Evolutionary conservation across 2,888 invertebrate species (phyloP).

Genomic region (Erynnis tages): DNA sequence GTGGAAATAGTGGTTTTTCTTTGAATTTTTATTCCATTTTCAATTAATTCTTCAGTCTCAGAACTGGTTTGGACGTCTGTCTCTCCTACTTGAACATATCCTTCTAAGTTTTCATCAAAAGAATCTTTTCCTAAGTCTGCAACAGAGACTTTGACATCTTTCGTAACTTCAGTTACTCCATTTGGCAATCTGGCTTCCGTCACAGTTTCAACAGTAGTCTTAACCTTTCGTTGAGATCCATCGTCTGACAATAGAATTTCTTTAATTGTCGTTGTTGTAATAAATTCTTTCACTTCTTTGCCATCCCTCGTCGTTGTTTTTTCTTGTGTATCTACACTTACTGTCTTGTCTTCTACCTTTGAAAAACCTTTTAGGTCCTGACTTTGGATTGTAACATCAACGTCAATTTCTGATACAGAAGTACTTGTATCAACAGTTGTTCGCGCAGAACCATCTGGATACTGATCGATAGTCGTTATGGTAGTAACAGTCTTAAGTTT

Average conservation of each 20-base stretch:
- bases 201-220: slow-evolving; percentile 58
- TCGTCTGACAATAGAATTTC: slow-evolving; percentile 51
- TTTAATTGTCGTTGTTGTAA: slow-evolving; percentile 66
- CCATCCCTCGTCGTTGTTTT: slow-evolving; percentile 50
- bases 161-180: slow-evolving; percentile 65
- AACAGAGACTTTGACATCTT: slow-evolving; percentile 66
- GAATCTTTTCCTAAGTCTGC: slow-evolving; percentile 56
- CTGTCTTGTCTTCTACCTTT: slow-evolving; percentile 52
- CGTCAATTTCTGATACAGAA: slow-evolving; percentile 55
- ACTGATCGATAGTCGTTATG: slow-evolving; percentile 60
- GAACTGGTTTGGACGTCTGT: slow-evolving; percentile 51
- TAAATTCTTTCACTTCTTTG: slow-evolving; percentile 54
- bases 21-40: slow-evolving; percentile 53
- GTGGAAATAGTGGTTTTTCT: slow-evolving; percentile 65
- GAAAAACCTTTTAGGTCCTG: slow-evolving; percentile 48
- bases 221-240: slow-evolving; percentile 10
- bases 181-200: slow-evolving; percentile 60
- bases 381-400: slow-evolving; percentile 36
- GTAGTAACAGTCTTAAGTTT: slow-evolving; percentile 60
- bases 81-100: slow-evolving; percentile 50
- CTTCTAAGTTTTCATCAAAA: slow-evolving; percentile 58
- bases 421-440: slow-evolving; percentile 62
- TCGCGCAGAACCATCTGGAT: slow-evolving; percentile 60
- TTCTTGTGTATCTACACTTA: slow-evolving; percentile 57
- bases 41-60: slow-evolving; percentile 46